phyloP scores from a whole-genome alignment of 2,113 vertebrate species.

The Serilophus lunatus region DNA sequence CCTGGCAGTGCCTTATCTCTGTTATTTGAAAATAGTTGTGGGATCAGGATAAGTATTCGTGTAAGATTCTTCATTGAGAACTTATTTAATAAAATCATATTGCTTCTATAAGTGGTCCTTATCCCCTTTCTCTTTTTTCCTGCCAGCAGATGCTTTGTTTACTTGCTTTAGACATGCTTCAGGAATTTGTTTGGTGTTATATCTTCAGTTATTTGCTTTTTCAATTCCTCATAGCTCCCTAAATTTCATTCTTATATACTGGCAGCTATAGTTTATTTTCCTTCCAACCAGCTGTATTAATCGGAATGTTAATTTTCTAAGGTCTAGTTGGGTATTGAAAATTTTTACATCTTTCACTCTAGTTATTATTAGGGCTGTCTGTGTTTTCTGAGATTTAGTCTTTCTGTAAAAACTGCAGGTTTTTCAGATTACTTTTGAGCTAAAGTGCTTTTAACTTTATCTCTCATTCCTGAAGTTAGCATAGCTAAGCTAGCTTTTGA shows the following conservation, averaged over 20 bases:
- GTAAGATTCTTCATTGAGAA: not conserved
- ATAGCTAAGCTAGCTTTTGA: not conserved
- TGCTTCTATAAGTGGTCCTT: not conserved
- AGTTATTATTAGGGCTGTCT: not conserved
- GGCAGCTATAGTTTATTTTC: not conserved
- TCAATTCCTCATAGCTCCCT: not conserved
- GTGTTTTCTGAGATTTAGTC: not conserved
- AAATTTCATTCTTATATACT: not conserved
- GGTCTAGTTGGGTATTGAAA: not conserved
- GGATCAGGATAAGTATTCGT: not conserved
- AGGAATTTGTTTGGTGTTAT: not conserved
- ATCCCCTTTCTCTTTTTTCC: not conserved
- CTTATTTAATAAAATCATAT: not conserved
- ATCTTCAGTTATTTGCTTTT: conserved; percentile 9
- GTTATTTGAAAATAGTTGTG: not conserved
- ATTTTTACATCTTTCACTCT: not conserved
- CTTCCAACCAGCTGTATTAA: not conserved
- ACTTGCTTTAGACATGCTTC: not conserved
- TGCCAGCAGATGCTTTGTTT: not conserved
- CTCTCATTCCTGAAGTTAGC: not conserved
- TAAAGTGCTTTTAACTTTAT: not conserved
- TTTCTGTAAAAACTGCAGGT: not conserved
- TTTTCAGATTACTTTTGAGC: not conserved
- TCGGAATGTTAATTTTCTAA: not conserved
- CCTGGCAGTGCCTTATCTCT: not conserved